These are phyloP conservation scores for Drosophila virilis DNA, from an alignment of 1,140 invertebrate species.

Conservation along the genomic window DNA sequence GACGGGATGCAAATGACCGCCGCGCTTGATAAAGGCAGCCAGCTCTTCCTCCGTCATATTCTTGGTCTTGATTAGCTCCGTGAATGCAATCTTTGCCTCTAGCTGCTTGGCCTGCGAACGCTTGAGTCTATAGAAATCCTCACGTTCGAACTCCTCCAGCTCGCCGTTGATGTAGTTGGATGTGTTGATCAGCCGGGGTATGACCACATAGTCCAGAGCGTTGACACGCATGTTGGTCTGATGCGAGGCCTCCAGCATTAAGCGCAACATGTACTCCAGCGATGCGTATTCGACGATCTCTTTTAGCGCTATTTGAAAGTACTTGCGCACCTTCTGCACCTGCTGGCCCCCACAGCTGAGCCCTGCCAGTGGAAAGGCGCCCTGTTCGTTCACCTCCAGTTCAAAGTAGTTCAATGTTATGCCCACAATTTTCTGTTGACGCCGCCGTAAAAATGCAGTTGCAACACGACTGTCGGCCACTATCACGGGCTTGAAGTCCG, in stretches of 20 bases:
- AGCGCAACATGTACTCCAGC: conserved; percentile 51
- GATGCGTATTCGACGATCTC: conserved; percentile 52
- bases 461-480: conserved; percentile 39
- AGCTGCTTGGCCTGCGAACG: conserved; percentile 88
- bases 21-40: conserved; percentile 23
- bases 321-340: conserved; percentile 52
- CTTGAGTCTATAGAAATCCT: conserved; percentile 93
- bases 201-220: conserved; percentile 93
- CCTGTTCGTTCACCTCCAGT: conserved; percentile 11
- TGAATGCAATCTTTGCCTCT: conserved; percentile 83
- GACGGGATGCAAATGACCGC: conserved; percentile 5
- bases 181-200: conserved; percentile 90
- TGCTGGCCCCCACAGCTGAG: conserved; percentile 70
- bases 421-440: conserved; percentile 63
- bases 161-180: conserved; percentile 91
- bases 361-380: conserved; percentile 52
- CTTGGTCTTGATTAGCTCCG: conserved; percentile 62
- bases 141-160: conserved; percentile 92
- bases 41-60: conserved; percentile 60
- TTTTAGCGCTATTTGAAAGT: conserved; percentile 45
- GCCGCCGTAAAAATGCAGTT: conserved; percentile 8
- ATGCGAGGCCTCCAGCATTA: conserved; percentile 45
- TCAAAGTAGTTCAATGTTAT: conserved; percentile 57
- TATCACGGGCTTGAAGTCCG: conserved; percentile 65
- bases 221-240: conserved; percentile 89